These are phyloP conservation scores for Cancer borealis DNA, from an alignment of 2,888 invertebrate genomes.

Conservation along the genomic window DNA sequence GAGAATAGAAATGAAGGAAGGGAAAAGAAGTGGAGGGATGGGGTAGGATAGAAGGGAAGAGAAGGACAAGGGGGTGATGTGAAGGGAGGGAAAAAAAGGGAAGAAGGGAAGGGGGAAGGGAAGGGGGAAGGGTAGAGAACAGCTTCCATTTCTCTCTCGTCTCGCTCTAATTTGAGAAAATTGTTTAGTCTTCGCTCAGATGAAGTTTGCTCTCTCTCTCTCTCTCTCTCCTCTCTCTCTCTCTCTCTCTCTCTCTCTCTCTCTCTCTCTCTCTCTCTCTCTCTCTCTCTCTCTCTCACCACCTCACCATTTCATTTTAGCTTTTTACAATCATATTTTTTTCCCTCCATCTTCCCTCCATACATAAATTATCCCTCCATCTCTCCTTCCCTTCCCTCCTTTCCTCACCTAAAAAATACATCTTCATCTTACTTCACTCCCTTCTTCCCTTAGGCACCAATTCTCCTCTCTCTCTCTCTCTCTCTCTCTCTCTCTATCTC, in stretches of 20 bases:
- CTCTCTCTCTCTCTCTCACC: conserved; percentile 27
- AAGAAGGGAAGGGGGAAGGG: background rate
- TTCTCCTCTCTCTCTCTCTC: too few relatives aligned
- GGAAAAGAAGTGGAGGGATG: background rate
- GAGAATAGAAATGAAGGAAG: background rate
- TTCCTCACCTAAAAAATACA: too few relatives aligned
- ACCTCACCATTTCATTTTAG: background rate
- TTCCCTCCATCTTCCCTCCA: background rate
- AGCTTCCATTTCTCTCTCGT: background rate
- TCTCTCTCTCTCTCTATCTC: too few relatives aligned
- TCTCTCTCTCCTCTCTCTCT: conserved; percentile 26
- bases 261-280: background rate
- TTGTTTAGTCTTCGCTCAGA: background rate
- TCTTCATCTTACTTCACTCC: too few relatives aligned
- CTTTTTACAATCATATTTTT: background rate
- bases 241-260: background rate
- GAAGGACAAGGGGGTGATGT: background rate
- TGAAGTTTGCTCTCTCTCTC: background rate
- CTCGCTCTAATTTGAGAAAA: background rate
- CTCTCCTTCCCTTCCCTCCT: too few relatives aligned
- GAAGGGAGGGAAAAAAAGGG: background rate
- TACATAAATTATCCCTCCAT: background rate
- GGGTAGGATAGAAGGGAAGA: background rate
- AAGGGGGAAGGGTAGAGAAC: background rate
- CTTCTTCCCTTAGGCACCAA: too few relatives aligned